Percentiles rank a stretch among this genome's conserved stretches.
Conservation (phyloP, 2,888 invertebrate species). For the Octonoba sinensis region DNA sequence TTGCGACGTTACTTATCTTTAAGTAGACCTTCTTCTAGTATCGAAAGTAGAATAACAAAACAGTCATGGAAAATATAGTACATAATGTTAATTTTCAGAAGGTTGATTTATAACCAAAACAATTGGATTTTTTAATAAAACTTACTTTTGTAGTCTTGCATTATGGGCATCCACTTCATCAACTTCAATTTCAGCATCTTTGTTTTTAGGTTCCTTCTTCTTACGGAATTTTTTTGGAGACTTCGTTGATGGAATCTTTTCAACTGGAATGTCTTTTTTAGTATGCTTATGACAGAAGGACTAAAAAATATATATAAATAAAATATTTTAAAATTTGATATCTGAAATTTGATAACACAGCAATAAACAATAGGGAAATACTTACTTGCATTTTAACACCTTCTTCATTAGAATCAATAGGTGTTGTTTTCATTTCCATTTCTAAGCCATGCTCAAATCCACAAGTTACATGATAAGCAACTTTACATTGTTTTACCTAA, state of each 20-base stretch:
- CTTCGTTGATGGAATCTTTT: slow-evolving; percentile 14
- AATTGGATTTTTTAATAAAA: no score
- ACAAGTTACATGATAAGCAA: slow-evolving; percentile 98
- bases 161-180: slow-evolving; percentile 56
- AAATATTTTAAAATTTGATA: neutral
- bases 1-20: no score
- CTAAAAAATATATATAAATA: slow-evolving; percentile 12
- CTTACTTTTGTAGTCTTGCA: slow-evolving; percentile 51
- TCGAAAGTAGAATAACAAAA: no score
- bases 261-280: slow-evolving; percentile 17
- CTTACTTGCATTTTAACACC: slow-evolving; percentile 85
- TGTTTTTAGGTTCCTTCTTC: slow-evolving; percentile 30
- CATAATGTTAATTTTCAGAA: no score
- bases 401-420: slow-evolving; percentile 90
- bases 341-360: neutral
- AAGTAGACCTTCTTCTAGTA: no score
- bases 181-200: slow-evolving; percentile 14
- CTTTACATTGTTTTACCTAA: slow-evolving; percentile 90
- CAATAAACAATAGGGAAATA: neutral
- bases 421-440: slow-evolving; percentile 99
- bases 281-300: slow-evolving; percentile 32
- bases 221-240: slow-evolving; percentile 1
- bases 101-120: no score
- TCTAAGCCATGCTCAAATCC: slow-evolving; percentile 96
- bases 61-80: no score